Conservation (phyloP, 2,888 invertebrate genomes). For the Callimorpha dominula region DNA sequence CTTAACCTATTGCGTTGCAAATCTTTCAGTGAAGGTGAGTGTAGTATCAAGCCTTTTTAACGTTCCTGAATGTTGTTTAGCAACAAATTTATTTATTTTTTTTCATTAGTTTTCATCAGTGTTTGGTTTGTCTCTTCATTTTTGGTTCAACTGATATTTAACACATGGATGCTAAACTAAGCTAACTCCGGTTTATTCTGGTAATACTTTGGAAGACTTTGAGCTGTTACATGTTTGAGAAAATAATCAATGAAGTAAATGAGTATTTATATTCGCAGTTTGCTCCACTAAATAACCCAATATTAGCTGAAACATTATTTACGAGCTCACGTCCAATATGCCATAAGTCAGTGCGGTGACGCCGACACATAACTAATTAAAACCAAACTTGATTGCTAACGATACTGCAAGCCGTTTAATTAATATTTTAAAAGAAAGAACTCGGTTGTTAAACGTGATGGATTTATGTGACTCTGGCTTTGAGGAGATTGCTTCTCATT, state of each 20-base stretch:
- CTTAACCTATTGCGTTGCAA: too few species aligned
- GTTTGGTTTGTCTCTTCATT: too few species aligned
- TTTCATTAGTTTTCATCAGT: too few species aligned
- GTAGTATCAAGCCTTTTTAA: background rate
- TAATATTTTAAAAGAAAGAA: slow-evolving; percentile 63
- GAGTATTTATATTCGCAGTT: slow-evolving; percentile 20
- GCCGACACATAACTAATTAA: slow-evolving; percentile 73
- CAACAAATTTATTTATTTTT: too few species aligned
- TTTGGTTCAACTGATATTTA: too few species aligned
- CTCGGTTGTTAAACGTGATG: slow-evolving; percentile 58
- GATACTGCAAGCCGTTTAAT: slow-evolving; percentile 64
- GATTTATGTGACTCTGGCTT: slow-evolving; percentile 56
- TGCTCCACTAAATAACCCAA: slow-evolving; percentile 44
- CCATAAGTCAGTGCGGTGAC: slow-evolving; percentile 73
- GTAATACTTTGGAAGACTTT: background rate
- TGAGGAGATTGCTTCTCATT: slow-evolving; percentile 9
- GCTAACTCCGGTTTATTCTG: background rate
- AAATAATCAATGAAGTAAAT: background rate
- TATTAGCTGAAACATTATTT: slow-evolving; percentile 52
- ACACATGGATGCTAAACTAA: too few species aligned
- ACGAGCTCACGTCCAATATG: slow-evolving; percentile 64
- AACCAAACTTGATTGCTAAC: slow-evolving; percentile 66
- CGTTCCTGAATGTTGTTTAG: too few species aligned
- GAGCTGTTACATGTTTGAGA: background rate
- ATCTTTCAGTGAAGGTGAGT: too few species aligned